Percentiles rank a stretch among this genome's conserved stretches.
phyloP scores from a whole-genome alignment of 2,797 vertebrate genomes.

The Mormyrops attenuatus region DNA sequence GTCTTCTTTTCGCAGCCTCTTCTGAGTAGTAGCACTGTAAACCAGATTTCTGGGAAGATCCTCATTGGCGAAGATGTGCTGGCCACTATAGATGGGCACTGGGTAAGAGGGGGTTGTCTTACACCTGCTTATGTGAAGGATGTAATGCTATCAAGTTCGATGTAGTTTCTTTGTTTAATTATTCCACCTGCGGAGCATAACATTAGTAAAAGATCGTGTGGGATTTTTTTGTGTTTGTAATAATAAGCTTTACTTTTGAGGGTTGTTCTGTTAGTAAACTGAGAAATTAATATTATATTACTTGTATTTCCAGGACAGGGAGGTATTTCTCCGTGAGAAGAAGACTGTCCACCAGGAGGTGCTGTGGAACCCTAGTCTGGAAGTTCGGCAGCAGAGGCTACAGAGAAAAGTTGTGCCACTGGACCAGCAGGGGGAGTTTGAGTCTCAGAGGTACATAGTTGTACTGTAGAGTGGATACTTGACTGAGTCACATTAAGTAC shows the following conservation, averaged over 20 bases:
- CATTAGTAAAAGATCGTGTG: background rate
- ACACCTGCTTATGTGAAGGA: background rate
- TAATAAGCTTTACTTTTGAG: background rate
- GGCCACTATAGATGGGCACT: conserved; percentile 81
- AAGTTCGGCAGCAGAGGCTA: conserved; percentile 75
- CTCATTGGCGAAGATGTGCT: conserved; percentile 71
- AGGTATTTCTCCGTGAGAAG: conserved; percentile 82
- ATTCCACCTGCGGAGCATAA: background rate
- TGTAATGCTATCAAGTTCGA: background rate
- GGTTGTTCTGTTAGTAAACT: background rate
- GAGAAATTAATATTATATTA: background rate
- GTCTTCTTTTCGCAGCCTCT: conserved; percentile 69
- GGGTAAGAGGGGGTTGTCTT: conserved; percentile 62
- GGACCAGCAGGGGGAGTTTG: conserved; percentile 81
- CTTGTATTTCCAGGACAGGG: conserved; percentile 69
- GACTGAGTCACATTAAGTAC: background rate
- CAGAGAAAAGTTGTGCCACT: conserved; percentile 78
- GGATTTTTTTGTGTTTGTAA: background rate
- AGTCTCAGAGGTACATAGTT: conserved; percentile 78
- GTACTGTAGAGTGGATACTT: background rate
- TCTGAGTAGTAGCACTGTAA: conserved; percentile 79
- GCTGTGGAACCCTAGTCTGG: conserved; percentile 79
- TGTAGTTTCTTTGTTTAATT: background rate
- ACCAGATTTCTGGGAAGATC: conserved; percentile 90
- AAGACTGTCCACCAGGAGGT: conserved; percentile 59